A percentile compares a stretch with the other conserved stretches of the same genome.
Evolutionary conservation across 2,888 invertebrate species (phyloP).

Genomic region (Orthonychiurus folsomi): DNA sequence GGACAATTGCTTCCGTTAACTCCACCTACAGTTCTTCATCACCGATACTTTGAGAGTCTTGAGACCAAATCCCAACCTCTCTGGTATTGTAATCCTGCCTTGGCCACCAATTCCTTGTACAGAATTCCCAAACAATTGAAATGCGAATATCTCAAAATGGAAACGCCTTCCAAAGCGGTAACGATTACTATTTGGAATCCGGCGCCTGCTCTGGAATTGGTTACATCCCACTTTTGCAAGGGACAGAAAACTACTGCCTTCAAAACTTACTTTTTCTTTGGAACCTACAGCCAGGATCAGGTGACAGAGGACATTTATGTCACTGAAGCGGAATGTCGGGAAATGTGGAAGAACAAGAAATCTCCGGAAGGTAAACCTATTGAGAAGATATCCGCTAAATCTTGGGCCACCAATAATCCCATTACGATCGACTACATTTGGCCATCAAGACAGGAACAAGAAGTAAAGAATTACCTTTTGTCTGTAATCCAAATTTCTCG

Average conservation of each 20-base stretch:
- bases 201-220: background rate
- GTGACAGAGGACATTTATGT: background rate
- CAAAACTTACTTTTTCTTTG: background rate
- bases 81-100: background rate
- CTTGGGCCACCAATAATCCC: background rate
- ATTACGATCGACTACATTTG: background rate
- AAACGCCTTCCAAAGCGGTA: background rate
- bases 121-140: background rate
- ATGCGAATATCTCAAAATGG: background rate
- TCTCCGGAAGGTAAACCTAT: background rate
- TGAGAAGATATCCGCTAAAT: background rate
- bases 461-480: background rate
- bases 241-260: background rate
- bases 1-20: too few relatives aligned
- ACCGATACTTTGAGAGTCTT: background rate
- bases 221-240: background rate
- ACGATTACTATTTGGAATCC: background rate
- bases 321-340: background rate
- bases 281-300: background rate
- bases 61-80: background rate
- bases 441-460: background rate
- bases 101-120: background rate
- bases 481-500: background rate
- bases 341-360: background rate
- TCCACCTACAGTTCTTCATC: too few relatives aligned